Base-by-base conservation (phyloP, 2,113 vertebrate species). In the Lethenteron reissneri region DNA sequence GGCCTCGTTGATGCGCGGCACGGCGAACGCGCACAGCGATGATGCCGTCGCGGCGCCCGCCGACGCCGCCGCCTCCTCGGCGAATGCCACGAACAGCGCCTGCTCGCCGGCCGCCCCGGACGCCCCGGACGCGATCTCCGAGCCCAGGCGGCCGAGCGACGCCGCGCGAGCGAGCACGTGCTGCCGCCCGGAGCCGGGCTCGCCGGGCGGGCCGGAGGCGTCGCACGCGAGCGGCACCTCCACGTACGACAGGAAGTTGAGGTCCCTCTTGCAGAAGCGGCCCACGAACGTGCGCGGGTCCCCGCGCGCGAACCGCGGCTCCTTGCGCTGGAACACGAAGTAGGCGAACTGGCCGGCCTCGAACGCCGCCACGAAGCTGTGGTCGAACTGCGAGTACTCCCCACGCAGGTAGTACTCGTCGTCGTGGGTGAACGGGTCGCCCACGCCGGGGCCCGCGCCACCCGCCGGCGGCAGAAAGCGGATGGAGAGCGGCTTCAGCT, bases 351-450 rank as follows among this genome's bases (percentile, higher is more conserved):
- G 74, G 3, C 75, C 68, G 0, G 81, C 74, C 0, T 77, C 72
- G 0, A 87, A 76, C 1, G 85, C 84, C 0, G 81, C 83, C n/a
- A 86, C 81, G 10, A 88, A 92, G 76, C 83, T 83, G 77, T 83
- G 87, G 78, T 88, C 2, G 83, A 86, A 84, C 57, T 84, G 77
- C 78, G 79, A 69, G 72, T 83, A 75, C 73, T 83, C 82, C 74
- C 88, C 88, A 14, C 88, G 87, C 76, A 85, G 78, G 85, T 97
- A 80, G 0, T 90, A 83, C 72, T 87, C 86, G 10, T 88, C 88
- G n/a, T 90, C 80, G 69, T 88, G 88, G 75, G 90, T 88, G 4
- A 87, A 86, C 8, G 87, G 85, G 78, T 90, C 90, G 2, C 85
- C 81, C 41, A 41, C 41, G 41, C 41, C 41, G 41, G 41, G 41